Evolutionary conservation across 2,888 invertebrate species (phyloP).

Genomic region (Polietes domitor): DNA sequence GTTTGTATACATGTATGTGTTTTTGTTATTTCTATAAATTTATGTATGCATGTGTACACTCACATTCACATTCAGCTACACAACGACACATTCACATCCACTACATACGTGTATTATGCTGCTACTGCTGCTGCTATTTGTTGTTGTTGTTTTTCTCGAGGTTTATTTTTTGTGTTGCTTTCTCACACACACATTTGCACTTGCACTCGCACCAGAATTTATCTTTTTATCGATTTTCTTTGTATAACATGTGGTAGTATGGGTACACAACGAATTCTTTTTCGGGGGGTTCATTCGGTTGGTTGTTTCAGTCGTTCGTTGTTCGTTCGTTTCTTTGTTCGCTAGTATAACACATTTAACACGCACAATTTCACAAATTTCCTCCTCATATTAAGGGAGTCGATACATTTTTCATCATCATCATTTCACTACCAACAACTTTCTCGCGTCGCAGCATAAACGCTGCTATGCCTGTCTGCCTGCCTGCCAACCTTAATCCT

Average conservation of each 20-base stretch:
- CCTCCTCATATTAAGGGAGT: conserved; percentile 20
- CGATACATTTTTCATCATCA: conserved; percentile 27
- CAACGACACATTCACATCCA: neutral
- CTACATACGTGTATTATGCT: conserved; percentile 3
- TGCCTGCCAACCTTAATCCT: conserved; percentile 50
- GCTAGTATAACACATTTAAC: conserved; percentile 60
- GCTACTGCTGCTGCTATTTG: neutral
- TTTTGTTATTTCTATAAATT: conserved; percentile 11
- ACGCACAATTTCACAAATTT: conserved; percentile 60
- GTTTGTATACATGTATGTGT: neutral
- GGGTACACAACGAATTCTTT: conserved; percentile 60
- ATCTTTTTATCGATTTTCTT: conserved; percentile 33
- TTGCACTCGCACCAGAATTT: conserved; percentile 24
- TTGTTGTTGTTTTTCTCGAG: neutral
- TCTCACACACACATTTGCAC: conserved; percentile 5
- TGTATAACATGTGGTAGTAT: conserved; percentile 2
- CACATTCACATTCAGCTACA: neutral
- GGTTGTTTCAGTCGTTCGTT: conserved; percentile 14
- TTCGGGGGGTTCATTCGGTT: conserved; percentile 31
- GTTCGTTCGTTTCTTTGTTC: conserved; percentile 33
- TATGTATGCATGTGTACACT: neutral
- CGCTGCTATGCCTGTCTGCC: neutral
- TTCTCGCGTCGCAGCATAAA: conserved; percentile 9
- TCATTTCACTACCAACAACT: neutral
- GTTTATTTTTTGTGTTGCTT: neutral